These are phyloP conservation scores for Spodoptera frugiperda DNA, from an alignment of 1,140 invertebrate species.

Conservation along the genomic window DNA sequence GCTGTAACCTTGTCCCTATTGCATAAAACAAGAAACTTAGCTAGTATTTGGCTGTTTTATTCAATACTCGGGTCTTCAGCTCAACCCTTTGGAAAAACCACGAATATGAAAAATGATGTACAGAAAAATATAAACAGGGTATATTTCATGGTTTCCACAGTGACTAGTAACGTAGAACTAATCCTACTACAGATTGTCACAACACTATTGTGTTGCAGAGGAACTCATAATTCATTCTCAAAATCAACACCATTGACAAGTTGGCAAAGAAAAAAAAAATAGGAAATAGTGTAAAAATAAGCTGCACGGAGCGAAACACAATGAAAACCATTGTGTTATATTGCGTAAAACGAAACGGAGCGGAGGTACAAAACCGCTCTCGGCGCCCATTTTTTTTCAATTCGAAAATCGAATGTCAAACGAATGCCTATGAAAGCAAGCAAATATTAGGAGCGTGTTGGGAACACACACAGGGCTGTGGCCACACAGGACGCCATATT, in stretches of 20 bases:
- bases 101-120: too few species aligned
- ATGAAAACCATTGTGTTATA: slow-evolving; percentile 65
- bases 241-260: slow-evolving; percentile 72
- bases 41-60: too few species aligned
- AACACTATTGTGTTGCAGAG: slow-evolving; percentile 55
- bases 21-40: too few species aligned
- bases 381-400: slow-evolving; percentile 72
- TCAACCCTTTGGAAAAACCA: neutral
- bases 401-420: slow-evolving; percentile 67
- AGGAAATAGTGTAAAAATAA: slow-evolving; percentile 67
- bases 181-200: slow-evolving; percentile 54
- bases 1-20: too few species aligned
- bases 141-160: neutral
- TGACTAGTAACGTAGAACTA: slow-evolving; percentile 19
- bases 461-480: slow-evolving; percentile 72
- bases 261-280: slow-evolving; percentile 60
- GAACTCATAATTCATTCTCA: slow-evolving; percentile 77
- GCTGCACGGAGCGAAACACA: slow-evolving; percentile 58
- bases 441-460: slow-evolving; percentile 71
- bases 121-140: neutral
- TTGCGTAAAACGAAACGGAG: slow-evolving; percentile 51
- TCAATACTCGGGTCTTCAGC: too few species aligned
- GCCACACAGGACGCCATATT: slow-evolving; percentile 80
- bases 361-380: slow-evolving; percentile 47
- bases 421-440: slow-evolving; percentile 77